These are phyloP conservation scores for Holothuria scabra DNA, from an alignment of 53 echinoderm and acorn worm species.

Conservation along the genomic window DNA sequence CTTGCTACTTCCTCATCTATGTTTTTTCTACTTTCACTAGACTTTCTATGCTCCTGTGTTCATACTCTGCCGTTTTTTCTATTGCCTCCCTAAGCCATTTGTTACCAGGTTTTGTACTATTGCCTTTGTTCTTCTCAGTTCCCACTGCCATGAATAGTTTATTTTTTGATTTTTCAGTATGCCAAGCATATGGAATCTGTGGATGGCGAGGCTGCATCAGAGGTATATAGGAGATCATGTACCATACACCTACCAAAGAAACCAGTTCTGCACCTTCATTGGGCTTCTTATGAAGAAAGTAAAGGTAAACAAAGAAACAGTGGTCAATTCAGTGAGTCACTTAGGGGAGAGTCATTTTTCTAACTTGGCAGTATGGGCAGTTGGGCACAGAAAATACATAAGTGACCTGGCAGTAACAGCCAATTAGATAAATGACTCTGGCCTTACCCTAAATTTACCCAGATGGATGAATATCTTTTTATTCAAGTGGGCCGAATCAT, in stretches of 20 bases:
- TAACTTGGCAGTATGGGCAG: no score
- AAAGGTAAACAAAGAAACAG: slow-evolving; percentile 62
- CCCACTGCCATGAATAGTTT: not conserved
- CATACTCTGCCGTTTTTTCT: no score
- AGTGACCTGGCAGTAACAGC: no score
- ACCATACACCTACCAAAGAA: slow-evolving; percentile 87
- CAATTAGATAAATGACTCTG: no score
- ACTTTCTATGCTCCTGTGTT: no score
- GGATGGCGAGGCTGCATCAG: slow-evolving; percentile 67
- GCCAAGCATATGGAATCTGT: slow-evolving; percentile 86
- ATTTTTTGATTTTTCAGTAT: slow-evolving; percentile 71
- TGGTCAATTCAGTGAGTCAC: not conserved
- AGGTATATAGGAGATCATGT: slow-evolving; percentile 84
- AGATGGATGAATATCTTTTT: not conserved
- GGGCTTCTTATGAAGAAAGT: slow-evolving; percentile 97
- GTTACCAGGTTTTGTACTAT: no score
- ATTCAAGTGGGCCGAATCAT: not conserved
- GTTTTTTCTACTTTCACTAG: no score
- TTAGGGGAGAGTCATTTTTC: no score
- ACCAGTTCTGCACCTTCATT: slow-evolving; percentile 82
- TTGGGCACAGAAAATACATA: no score
- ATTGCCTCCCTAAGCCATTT: no score
- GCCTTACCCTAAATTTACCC: not conserved
- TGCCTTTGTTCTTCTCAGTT: no score
- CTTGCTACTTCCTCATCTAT: no score